A percentile compares a stretch with the other conserved stretches of the same genome.
Evolutionary conservation across 2,797 vertebrate species (phyloP).

Genomic region (Chiloscyllium punctatum): DNA sequence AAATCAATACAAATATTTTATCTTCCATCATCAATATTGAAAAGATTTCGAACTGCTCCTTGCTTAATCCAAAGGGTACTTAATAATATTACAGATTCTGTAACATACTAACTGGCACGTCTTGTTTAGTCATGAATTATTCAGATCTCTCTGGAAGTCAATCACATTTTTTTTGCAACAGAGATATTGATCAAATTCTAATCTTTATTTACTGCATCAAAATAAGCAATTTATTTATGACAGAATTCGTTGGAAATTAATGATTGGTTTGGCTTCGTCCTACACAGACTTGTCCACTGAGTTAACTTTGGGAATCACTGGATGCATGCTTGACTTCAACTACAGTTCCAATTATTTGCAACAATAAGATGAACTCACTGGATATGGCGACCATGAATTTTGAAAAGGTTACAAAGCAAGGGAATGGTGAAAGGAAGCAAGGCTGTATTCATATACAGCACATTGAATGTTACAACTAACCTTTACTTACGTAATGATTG

Average conservation of each 20-base stretch:
- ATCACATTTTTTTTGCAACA: slow-evolving; percentile 7
- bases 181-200: slow-evolving; percentile 26
- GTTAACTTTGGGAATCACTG: background rate
- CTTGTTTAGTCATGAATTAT: background rate
- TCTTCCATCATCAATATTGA: background rate
- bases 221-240: slow-evolving; percentile 8
- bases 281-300: too few relatives aligned
- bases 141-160: background rate
- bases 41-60: background rate
- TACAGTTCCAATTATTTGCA: background rate
- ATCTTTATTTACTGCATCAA: background rate
- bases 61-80: background rate
- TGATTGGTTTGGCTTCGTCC: slow-evolving; percentile 27
- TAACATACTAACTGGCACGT: background rate
- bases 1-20: slow-evolving; percentile 12
- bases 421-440: too few relatives aligned
- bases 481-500: too few relatives aligned
- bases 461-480: too few relatives aligned
- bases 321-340: background rate
- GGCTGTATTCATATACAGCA: too few relatives aligned
- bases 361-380: background rate
- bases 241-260: slow-evolving; percentile 12
- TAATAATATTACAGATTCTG: background rate
- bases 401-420: background rate
- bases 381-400: background rate